These are phyloP conservation scores for Sminthurinus aureus DNA, from an alignment of 2,888 invertebrate genomes.

Conservation along the genomic window DNA sequence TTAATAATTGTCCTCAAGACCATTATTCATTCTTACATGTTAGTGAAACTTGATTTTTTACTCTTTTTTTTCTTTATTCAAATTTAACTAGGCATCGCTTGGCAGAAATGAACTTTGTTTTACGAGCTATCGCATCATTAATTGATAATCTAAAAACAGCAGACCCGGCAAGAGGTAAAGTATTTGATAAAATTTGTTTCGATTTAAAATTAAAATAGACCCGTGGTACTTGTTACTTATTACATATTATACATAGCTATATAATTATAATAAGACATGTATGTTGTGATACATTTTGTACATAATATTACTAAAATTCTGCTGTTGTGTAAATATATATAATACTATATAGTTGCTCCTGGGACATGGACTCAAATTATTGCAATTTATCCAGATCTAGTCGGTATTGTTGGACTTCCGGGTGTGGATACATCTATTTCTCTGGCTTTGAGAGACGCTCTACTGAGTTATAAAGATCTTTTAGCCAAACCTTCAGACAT, in stretches of 20 bases:
- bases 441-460: constrained; percentile 80
- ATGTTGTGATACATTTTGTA: not conserved
- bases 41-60: no score
- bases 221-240: no score
- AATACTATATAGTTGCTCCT: constrained; percentile 74
- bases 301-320: not conserved
- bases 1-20: no score
- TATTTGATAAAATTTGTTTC: not conserved
- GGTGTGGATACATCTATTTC: constrained; percentile 71
- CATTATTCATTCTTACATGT: no score
- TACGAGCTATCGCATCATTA: constrained; percentile 92
- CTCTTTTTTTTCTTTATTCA: no score
- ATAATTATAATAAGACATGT: no score
- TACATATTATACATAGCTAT: no score
- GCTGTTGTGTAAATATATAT: constrained; percentile 19
- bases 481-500: constrained; percentile 62
- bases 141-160: constrained; percentile 92
- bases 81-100: constrained; percentile 90
- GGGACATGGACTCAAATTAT: constrained; percentile 94
- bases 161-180: constrained; percentile 80
- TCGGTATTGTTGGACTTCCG: constrained; percentile 77
- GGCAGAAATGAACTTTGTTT: constrained; percentile 94
- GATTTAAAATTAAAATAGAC: not conserved
- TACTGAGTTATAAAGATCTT: constrained; percentile 86
- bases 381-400: constrained; percentile 87